phyloP scores from a whole-genome alignment of 1,140 invertebrate genomes.

The Oscheius sp. region DNA sequence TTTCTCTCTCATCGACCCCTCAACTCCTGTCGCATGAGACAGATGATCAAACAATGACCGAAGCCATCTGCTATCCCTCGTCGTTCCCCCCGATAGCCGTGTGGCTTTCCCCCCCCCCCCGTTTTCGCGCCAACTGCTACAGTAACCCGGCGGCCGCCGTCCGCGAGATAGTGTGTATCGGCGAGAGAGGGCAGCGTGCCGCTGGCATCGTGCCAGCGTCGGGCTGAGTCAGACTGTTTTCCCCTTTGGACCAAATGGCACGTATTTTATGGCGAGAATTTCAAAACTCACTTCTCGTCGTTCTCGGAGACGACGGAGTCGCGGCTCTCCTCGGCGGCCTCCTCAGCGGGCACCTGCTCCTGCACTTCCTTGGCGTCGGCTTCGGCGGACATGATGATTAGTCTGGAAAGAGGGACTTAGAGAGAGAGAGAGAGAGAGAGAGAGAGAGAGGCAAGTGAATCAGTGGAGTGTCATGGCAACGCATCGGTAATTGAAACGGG shows the following conservation, averaged over 20 bases:
- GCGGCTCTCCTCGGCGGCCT: neutral
- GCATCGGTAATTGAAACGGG: too few relatives aligned
- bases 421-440: neutral
- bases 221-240: too few relatives aligned
- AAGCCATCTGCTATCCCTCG: neutral
- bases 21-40: neutral
- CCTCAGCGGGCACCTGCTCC: neutral
- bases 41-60: neutral
- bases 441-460: too few relatives aligned
- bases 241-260: too few relatives aligned
- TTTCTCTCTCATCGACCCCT: neutral
- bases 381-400: neutral
- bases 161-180: too few relatives aligned
- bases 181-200: too few relatives aligned
- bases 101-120: too few relatives aligned
- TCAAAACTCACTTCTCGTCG: conserved; percentile 4
- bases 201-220: too few relatives aligned
- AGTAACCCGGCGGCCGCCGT: too few relatives aligned
- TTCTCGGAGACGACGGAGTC: neutral
- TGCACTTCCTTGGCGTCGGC: neutral
- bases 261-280: too few relatives aligned
- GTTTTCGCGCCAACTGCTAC: too few relatives aligned
- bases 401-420: neutral
- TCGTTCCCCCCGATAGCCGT: neutral
- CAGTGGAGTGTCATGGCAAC: too few relatives aligned